phyloP scores from a whole-genome alignment of 2,888 invertebrate genomes.

The Tinea semifulvella region DNA sequence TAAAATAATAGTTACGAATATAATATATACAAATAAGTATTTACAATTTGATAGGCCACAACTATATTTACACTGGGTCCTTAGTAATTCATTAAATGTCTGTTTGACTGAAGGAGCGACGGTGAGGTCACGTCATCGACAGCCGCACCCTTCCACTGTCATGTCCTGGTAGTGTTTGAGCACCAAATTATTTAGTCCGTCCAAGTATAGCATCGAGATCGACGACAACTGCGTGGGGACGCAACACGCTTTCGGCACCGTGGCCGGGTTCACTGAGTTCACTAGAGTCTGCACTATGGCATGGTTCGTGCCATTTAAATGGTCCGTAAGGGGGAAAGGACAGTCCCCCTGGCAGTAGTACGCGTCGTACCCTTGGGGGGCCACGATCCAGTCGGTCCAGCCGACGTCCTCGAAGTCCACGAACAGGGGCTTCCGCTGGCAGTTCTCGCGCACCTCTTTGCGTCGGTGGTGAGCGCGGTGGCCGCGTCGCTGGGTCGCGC shows the following conservation, averaged over 20 bases:
- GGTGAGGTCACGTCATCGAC: conserved; percentile 74
- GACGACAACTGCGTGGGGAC: conserved; percentile 94
- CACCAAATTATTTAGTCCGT: conserved; percentile 93
- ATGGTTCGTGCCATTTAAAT: conserved; percentile 97
- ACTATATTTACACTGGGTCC: conserved; percentile 63
- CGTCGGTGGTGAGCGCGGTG: conserved; percentile 70
- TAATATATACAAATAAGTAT: conserved; percentile 51
- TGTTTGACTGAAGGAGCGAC: conserved; percentile 23
- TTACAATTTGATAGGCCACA: conserved; percentile 41
- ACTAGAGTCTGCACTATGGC: conserved; percentile 98
- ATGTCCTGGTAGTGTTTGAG: conserved; percentile 99
- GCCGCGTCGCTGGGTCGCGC: conserved; percentile 62
- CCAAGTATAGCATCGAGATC: conserved; percentile 96
- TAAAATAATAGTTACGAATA: conserved; percentile 63
- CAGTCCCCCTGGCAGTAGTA: conserved; percentile 97
- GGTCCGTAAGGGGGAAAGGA: conserved; percentile 91
- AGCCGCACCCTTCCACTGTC: conserved; percentile 98
- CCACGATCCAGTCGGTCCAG: conserved; percentile 99
- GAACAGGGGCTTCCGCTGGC: conserved; percentile 88
- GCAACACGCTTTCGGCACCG: conserved; percentile 96
- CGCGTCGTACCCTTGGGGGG: conserved; percentile 95
- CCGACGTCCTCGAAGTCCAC: conserved; percentile 97
- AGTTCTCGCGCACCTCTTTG: conserved; percentile 79
- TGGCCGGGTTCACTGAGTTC: conserved; percentile 89
- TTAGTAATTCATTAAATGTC: conserved; percentile 41